phyloP scores from a whole-genome alignment of 1,140 invertebrate species.

The Pseudomyrmex pallidus region DNA sequence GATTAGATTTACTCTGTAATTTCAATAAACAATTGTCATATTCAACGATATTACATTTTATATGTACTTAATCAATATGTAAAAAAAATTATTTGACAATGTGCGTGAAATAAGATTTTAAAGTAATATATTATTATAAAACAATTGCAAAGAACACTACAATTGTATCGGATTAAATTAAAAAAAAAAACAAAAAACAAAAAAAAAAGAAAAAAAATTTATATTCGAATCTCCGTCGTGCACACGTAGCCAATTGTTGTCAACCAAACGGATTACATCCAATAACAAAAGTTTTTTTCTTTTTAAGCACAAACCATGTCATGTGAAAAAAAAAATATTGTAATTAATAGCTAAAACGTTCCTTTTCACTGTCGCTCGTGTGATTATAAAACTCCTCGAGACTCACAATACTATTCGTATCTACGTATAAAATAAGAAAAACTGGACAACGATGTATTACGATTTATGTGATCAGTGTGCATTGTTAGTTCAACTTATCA shows the following conservation, averaged over 20 bases:
- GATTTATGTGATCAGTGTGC: slow-evolving; percentile 45
- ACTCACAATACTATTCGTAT: slow-evolving; percentile 25
- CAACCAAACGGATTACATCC: slow-evolving; percentile 13
- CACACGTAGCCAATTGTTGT: background rate
- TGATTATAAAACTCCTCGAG: slow-evolving; percentile 1
- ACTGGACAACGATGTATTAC: slow-evolving; percentile 52
- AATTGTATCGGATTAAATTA: too few species aligned
- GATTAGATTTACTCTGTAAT: slow-evolving; percentile 51
- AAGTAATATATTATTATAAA: slow-evolving; percentile 1
- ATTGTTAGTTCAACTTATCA: slow-evolving; percentile 52
- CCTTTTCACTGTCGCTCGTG: slow-evolving; percentile 20
- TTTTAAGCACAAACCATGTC: background rate
- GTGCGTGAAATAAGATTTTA: slow-evolving; percentile 20
- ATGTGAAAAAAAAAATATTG: background rate
- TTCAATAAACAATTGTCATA: slow-evolving; percentile 41
- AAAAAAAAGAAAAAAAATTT: too few species aligned
- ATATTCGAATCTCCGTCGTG: too few species aligned
- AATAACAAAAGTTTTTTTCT: slow-evolving; percentile 8
- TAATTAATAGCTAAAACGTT: slow-evolving; percentile 25
- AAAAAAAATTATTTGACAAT: background rate
- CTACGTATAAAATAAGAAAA: slow-evolving; percentile 53
- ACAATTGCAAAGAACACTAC: too few species aligned
- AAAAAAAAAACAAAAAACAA: too few species aligned
- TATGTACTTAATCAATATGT: slow-evolving; percentile 41
- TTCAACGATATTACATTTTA: slow-evolving; percentile 29